Evolutionary conservation across 2,888 invertebrate species (phyloP).

Genomic region (Luffia ferchaultella): DNA sequence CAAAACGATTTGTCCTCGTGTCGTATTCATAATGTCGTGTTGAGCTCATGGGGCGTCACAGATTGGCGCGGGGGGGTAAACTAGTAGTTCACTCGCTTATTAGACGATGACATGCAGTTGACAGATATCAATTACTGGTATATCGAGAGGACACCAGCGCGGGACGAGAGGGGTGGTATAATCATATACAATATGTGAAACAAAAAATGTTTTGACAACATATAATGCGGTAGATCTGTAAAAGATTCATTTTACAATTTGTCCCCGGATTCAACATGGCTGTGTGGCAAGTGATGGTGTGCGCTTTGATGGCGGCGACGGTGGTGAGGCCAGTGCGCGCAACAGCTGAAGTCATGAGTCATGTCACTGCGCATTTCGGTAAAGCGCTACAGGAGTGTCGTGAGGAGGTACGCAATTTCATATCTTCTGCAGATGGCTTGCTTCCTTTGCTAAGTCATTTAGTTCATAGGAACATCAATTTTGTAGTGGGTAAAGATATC

Average conservation of each 20-base stretch:
- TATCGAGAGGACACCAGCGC: background rate
- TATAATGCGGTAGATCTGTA: background rate
- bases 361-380: slow-evolving; percentile 54
- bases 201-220: background rate
- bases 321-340: background rate
- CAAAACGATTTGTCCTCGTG: background rate
- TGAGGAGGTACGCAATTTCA: slow-evolving; percentile 35
- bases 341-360: slow-evolving; percentile 50
- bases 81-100: background rate
- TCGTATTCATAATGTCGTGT: background rate
- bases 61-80: background rate
- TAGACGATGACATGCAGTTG: background rate
- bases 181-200: background rate
- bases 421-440: no score
- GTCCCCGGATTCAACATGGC: background rate
- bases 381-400: slow-evolving; percentile 46
- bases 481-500: no score
- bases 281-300: background rate
- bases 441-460: no score
- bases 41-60: no score
- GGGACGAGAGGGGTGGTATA: background rate
- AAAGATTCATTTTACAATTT: background rate
- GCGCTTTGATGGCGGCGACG: background rate
- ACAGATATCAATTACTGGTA: background rate
- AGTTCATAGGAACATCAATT: no score